These are phyloP conservation scores for Pyrrhopygopsis socrates DNA, from an alignment of 2,888 invertebrate species.

Conservation along the genomic window DNA sequence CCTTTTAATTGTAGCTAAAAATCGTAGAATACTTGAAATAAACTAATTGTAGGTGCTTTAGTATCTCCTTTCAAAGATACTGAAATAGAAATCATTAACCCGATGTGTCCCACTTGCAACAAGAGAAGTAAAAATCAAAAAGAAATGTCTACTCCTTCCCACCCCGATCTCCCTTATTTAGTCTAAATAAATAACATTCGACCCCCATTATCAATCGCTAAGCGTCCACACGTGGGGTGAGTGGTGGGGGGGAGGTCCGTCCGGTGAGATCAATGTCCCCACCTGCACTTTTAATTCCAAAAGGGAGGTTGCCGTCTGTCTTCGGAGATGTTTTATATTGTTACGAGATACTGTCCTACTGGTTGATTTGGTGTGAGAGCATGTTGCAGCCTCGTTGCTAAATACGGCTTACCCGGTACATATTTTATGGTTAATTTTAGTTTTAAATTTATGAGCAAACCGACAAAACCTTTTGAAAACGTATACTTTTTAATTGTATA, in stretches of 20 bases:
- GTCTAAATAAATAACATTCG: constrained; percentile 87
- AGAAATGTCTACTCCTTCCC: constrained; percentile 28
- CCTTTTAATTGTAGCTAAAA: too few species aligned
- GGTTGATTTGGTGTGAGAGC: background rate
- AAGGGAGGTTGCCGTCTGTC: constrained; percentile 83
- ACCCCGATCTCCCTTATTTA: constrained; percentile 49
- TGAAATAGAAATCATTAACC: background rate
- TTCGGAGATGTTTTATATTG: constrained; percentile 82
- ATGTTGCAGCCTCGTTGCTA: too few species aligned
- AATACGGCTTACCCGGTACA: too few species aligned
- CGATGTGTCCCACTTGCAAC: background rate
- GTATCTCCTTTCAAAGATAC: too few species aligned
- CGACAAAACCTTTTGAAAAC: too few species aligned
- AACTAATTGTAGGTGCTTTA: too few species aligned
- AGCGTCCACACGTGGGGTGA: constrained; percentile 80
- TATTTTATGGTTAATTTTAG: too few species aligned
- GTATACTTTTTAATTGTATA: too few species aligned
- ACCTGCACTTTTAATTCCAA: constrained; percentile 94
- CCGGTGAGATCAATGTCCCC: constrained; percentile 94
- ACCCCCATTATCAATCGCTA: constrained; percentile 90
- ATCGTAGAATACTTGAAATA: too few species aligned
- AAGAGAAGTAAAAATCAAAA: constrained; percentile 1
- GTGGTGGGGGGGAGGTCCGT: constrained; percentile 88
- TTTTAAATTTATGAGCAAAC: too few species aligned
- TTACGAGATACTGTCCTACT: constrained; percentile 41